phyloP scores from a whole-genome alignment of 37 sponge, comb jelly and placozoan species.

The Bolinopsis microptera region DNA sequence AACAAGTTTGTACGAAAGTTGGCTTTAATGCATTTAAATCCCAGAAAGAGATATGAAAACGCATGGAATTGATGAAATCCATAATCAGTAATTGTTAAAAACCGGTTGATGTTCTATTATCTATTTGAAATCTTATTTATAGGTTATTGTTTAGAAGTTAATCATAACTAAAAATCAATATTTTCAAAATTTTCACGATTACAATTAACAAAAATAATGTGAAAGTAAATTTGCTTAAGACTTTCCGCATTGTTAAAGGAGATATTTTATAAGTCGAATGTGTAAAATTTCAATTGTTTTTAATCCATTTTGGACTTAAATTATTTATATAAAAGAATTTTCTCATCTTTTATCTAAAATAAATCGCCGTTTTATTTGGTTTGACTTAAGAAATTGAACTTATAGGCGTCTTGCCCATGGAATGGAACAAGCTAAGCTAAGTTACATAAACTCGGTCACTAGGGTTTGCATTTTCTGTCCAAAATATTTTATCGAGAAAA shows the following conservation, averaged over 20 bases:
- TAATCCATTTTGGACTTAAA: slow-evolving; percentile 15
- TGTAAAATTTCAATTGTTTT: slow-evolving; percentile 38
- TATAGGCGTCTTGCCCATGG: too few species aligned
- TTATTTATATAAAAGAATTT: slow-evolving; percentile 25
- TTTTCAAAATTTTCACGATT: not conserved
- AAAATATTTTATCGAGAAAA: too few species aligned
- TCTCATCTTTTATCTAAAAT: not conserved
- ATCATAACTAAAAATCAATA: not conserved
- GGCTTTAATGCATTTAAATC: too few species aligned
- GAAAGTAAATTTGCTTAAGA: not conserved
- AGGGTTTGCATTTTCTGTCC: too few species aligned
- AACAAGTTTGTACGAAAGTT: too few species aligned
- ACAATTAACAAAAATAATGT: not conserved
- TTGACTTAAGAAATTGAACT: too few species aligned
- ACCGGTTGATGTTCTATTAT: not conserved
- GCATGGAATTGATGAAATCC: too few species aligned
- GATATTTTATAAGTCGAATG: not conserved
- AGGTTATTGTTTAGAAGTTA: not conserved
- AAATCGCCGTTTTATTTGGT: too few species aligned
- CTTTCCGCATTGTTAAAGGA: not conserved
- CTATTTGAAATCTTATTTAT: not conserved
- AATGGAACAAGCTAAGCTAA: too few species aligned
- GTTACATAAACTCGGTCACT: too few species aligned
- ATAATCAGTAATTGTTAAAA: too few species aligned
- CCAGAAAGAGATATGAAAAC: too few species aligned